A percentile compares a stretch with the other conserved stretches of the same genome.
phyloP scores from a whole-genome alignment of 2,113 vertebrate species.

The Neopipo cinnamomea region DNA sequence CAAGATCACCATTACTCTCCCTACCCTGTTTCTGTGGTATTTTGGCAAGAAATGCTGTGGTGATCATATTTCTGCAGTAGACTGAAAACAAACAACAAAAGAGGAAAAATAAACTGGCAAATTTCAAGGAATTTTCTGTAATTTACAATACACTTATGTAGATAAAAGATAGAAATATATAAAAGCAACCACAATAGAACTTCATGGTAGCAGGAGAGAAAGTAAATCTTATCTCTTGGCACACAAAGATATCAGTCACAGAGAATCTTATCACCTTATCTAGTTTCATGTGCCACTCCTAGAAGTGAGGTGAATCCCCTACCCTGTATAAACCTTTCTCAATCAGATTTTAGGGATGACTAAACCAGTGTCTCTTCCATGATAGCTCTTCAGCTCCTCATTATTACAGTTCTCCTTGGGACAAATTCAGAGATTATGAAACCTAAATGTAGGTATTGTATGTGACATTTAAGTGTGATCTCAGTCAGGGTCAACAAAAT shows the following conservation, averaged over 20 bases:
- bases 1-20: constrained; percentile 6
- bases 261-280: background rate
- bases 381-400: background rate
- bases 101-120: constrained; percentile 33
- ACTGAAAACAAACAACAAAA: constrained; percentile 45
- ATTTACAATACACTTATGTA: background rate
- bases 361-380: background rate
- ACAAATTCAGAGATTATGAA: background rate
- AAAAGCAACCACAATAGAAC: background rate
- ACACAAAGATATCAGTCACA: background rate
- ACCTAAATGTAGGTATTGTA: background rate
- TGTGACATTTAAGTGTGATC: background rate
- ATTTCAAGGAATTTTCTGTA: background rate
- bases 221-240: background rate
- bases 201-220: background rate
- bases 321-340: background rate
- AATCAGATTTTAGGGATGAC: background rate
- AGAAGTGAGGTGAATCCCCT: background rate
- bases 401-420: background rate
- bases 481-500: background rate
- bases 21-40: background rate
- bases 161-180: background rate
- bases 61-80: constrained; percentile 36
- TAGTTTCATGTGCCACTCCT: background rate
- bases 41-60: constrained; percentile 27